A percentile compares a stretch with the other conserved stretches of the same genome.
These are phyloP conservation scores for Stichodactyla helianthus DNA, from an alignment of 64 coral and sea anemone species.

Conservation along the genomic window DNA sequence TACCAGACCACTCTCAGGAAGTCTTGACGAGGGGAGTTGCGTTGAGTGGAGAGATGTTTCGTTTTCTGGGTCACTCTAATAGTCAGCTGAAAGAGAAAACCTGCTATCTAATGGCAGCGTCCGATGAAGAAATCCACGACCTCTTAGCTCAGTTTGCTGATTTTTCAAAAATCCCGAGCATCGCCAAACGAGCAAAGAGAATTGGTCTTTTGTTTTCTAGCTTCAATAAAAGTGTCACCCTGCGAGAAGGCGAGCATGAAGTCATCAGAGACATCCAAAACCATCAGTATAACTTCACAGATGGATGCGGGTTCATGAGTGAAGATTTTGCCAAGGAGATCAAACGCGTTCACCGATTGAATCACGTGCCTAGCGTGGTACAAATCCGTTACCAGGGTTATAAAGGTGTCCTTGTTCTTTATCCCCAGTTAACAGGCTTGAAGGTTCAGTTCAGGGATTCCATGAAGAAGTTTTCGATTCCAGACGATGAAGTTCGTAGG, in stretches of 20 bases:
- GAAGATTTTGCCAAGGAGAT: conserved; percentile 55
- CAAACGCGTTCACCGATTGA: conserved; percentile 26
- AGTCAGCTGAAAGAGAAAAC: conserved; percentile 79
- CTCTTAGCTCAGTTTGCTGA: conserved; percentile 63
- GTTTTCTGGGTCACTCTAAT: conserved; percentile 82
- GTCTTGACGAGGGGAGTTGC: conserved; percentile 56
- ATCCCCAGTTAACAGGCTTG: background rate
- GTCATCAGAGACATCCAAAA: conserved; percentile 53
- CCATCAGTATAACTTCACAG: conserved; percentile 63
- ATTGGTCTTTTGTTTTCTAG: conserved; percentile 77
- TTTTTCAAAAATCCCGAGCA: conserved; percentile 65
- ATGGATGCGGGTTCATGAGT: conserved; percentile 85
- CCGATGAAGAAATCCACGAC: conserved; percentile 61
- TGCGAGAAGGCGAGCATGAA: conserved; percentile 36
- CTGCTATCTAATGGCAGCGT: conserved; percentile 62
- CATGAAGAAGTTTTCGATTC: conserved; percentile 77
- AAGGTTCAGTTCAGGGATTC: conserved; percentile 82
- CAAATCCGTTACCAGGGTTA: conserved; percentile 89
- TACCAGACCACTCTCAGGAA: conserved; percentile 11
- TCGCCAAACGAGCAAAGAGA: conserved; percentile 75
- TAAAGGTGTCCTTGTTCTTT: conserved; percentile 62
- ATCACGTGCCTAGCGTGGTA: conserved; percentile 56
- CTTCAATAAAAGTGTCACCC: conserved; percentile 59
- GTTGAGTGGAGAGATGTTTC: conserved; percentile 61
- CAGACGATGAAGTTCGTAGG: conserved; percentile 64